These are phyloP conservation scores for Listrodromus nycthemerus DNA, from an alignment of 2,888 invertebrate genomes.

Conservation along the genomic window DNA sequence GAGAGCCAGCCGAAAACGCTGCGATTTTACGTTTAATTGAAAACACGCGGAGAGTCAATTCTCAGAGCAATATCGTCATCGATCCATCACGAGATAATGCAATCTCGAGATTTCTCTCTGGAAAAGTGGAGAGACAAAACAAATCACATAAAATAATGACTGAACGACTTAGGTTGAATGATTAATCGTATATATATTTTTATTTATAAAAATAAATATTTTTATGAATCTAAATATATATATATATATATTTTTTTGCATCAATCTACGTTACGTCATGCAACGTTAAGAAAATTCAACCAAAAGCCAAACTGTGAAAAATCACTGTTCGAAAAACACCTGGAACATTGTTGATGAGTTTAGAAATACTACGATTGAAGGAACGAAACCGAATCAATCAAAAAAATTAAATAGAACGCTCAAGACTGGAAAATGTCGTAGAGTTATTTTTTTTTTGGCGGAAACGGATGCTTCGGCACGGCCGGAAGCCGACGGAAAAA, in stretches of 20 bases:
- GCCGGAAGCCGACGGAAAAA: slow-evolving; percentile 2
- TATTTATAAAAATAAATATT: too few relatives aligned
- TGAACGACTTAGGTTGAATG: too few relatives aligned
- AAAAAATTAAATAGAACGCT: background rate
- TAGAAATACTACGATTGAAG: too few relatives aligned
- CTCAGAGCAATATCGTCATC: background rate
- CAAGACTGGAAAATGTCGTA: slow-evolving; percentile 15
- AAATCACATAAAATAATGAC: too few relatives aligned
- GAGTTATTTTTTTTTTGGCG: background rate
- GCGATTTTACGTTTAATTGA: background rate
- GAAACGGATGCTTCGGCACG: background rate
- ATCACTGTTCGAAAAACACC: too few relatives aligned
- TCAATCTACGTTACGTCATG: too few relatives aligned
- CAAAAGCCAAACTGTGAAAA: too few relatives aligned
- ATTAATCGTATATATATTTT: too few relatives aligned
- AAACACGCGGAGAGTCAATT: background rate
- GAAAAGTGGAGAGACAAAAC: background rate
- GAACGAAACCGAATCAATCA: background rate
- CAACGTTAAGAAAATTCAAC: too few relatives aligned
- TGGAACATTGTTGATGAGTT: too few relatives aligned
- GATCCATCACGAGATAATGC: background rate
- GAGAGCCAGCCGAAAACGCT: background rate
- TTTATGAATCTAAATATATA: too few relatives aligned
- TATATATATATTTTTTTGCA: too few relatives aligned
- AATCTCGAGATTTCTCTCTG: background rate